A percentile compares a stretch with the other conserved stretches of the same genome.
phyloP scores from a whole-genome alignment of 2,113 vertebrate genomes.

The Ibidorhyncha struthersii region DNA sequence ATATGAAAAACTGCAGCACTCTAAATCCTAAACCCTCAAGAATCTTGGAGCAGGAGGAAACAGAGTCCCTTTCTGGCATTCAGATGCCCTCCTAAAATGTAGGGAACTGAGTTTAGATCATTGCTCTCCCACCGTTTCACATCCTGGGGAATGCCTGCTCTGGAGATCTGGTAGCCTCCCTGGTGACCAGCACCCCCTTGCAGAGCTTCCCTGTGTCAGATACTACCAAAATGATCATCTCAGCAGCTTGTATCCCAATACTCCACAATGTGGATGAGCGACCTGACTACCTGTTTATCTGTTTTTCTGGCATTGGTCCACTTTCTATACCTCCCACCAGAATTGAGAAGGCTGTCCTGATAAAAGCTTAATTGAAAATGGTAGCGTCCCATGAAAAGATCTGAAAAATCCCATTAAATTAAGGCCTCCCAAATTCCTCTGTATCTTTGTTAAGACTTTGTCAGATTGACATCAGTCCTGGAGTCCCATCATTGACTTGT shows the following conservation, averaged over 20 bases:
- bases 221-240: background rate
- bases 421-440: background rate
- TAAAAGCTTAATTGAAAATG: background rate
- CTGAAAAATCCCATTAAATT: background rate
- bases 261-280: rapidly evolving
- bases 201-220: background rate
- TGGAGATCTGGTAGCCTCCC: background rate
- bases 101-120: background rate
- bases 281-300: background rate
- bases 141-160: background rate
- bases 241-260: background rate
- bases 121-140: rapidly evolving
- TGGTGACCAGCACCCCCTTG: background rate
- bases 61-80: background rate
- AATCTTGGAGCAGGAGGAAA: background rate
- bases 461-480: background rate
- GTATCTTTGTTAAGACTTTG: background rate
- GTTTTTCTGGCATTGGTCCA: rapidly evolving
- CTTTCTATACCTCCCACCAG: background rate
- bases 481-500: background rate
- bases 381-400: background rate
- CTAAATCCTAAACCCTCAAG: background rate
- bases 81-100: background rate
- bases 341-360: rapidly evolving
- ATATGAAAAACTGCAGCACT: background rate